Base-by-base conservation (phyloP, 2,113 vertebrate genomes). In the Osmerus mordax region DNA sequence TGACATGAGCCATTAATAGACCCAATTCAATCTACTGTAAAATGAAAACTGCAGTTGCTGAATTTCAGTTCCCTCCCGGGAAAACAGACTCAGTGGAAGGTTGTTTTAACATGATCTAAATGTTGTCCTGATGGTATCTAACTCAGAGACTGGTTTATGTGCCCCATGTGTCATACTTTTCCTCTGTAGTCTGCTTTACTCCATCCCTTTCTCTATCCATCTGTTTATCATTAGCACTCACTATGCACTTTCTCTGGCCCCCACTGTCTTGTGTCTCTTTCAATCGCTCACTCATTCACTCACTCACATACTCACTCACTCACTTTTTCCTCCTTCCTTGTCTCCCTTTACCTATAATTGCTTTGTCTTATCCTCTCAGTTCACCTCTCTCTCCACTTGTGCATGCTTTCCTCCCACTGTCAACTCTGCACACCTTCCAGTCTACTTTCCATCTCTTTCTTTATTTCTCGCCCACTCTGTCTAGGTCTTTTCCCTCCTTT, bases 221-320 rank as follows among this genome's bases (percentile, higher is more conserved):
- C 82, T 88, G 88, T 71, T 70, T 86, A 81, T 81, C 78, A 88
- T 86, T 87, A 82, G 61, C 65, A 29, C 72, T 77, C 32, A 25
- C 66, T 67, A 29, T 69, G 23, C 28, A 51, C 65, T 52, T 53
- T 59, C 9, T 61, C 18, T 72, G 52, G 51, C 76, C 15, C 77
- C 74, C 7, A 62, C 65, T 70, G 65, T 32, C 62, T 72, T 75
- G 82, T 82, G 84, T 75, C 76, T 69, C 76, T 55, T 51, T 53
- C 59, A 67, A 65, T 53, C 36, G 0, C 47, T 36, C 16, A 13
- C 51, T 11, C 52, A 2, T 58, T 29, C 81, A 67, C 61, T 32
- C 63, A 12, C 28, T 56, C 71, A 69, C 74, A 76, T 78, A 68
- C 67, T 76, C 78, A 70, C 62, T 65, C 62, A 71, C 68, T 66